Base-by-base conservation (phyloP, 2,113 vertebrate genomes). In the Beaufortia kweichowensis region DNA sequence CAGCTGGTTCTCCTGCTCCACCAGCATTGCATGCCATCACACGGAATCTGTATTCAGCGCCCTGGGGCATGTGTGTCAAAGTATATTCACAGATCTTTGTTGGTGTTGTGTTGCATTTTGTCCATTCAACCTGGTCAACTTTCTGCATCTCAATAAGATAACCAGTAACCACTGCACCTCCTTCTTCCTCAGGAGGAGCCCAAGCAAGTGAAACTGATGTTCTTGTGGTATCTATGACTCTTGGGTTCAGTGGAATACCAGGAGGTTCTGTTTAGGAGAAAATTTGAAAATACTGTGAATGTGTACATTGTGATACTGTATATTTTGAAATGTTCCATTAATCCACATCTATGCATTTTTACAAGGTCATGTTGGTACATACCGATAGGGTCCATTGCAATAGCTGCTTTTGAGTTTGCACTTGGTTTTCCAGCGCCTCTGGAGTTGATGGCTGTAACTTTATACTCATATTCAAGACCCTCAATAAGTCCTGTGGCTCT, bases 61-160 rank as follows among this genome's bases (percentile, higher is more conserved):
- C 96, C 87, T 99, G 97, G 68, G 97, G 97, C 85, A 99, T 94
- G 74, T 99, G 97, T 48, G 97, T 99, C 76, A 99, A 91, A 1
- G 94, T 99, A 74, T 99, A 99, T 88, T 99, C 97, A 83, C 95
- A 95, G 88, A 98, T 95, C 91, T 99, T 99, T 72, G 93, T 99
- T 43, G 96, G 94, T 0, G 97, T 99, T 50, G 97, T 99, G 81
- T 99, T 99, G 87, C 97, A 99, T 89, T 97, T 94, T 56, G 96
- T 99, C 97, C 97, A 99, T 93, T 99, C 97, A 85, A 94, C 89
- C 85, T 99, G 97, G 89, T 99, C 97, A 78, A 97, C 91, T 86
- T 98, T 98, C 86, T 99, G 97, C 97, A 99, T 98, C 90, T 99
- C 96, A 73, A 99, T 95, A 28, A 98, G 89, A 85, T 99, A 99